Evolutionary conservation across 2,797 vertebrate genomes (phyloP).

Genomic region (Lycodopsis pacificus): DNA sequence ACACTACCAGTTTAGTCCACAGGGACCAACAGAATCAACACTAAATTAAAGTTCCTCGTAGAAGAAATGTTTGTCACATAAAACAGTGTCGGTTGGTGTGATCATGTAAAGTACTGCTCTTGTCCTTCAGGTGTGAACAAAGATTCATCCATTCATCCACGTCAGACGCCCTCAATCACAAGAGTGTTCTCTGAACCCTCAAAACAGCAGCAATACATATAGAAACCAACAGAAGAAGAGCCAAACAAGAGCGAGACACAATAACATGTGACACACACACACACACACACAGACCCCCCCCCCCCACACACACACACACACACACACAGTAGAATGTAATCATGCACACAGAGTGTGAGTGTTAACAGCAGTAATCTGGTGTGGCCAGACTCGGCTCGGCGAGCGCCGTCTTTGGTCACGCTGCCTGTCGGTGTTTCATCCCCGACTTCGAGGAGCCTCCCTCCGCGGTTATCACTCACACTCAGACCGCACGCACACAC

Average conservation of each 20-base stretch:
- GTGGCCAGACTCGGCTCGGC: constrained; percentile 53
- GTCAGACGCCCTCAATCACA: background rate
- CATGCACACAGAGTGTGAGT: constrained; percentile 24
- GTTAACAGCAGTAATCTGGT: constrained; percentile 66
- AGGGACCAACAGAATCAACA: too few relatives aligned
- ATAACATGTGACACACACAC: background rate
- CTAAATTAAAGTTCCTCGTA: too few relatives aligned
- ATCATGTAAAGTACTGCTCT: too few relatives aligned
- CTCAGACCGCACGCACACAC: constrained; percentile 39
- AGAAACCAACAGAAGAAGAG: background rate
- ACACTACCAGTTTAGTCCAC: too few relatives aligned
- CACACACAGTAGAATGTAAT: background rate
- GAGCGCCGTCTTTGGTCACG: constrained; percentile 64
- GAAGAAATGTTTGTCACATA: too few relatives aligned
- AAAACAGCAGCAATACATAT: background rate
- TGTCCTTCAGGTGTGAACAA: background rate
- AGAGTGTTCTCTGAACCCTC: background rate
- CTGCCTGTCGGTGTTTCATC: constrained; percentile 65
- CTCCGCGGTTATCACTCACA: constrained; percentile 59
- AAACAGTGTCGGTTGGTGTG: too few relatives aligned
- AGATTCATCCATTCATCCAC: background rate
- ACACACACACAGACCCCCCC: constrained; percentile 16
- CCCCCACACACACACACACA: constrained; percentile 10
- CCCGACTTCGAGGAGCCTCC: constrained; percentile 63
- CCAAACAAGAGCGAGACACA: constrained; percentile 2